Percentiles rank a stretch among this genome's conserved stretches.
These are phyloP conservation scores for Drosophila subsilvestris DNA, from an alignment of 2,888 invertebrate genomes.

Conservation along the genomic window DNA sequence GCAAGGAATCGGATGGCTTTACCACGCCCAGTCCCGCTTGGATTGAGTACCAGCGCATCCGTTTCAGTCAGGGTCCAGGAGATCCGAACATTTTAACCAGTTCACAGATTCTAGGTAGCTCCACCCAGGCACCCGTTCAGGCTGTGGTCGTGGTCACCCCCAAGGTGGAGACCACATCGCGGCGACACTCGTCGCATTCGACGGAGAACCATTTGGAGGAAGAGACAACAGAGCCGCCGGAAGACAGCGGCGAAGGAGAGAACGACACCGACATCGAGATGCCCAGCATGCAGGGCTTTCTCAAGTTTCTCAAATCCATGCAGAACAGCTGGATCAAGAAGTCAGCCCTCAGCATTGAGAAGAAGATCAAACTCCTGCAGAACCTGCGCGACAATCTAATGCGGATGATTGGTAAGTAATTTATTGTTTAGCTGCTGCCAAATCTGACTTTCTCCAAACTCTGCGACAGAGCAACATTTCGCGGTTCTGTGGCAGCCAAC, in stretches of 20 bases:
- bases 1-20: slow-evolving; percentile 40
- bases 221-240: slow-evolving; percentile 31
- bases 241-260: slow-evolving; percentile 8
- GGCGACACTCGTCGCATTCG: slow-evolving; percentile 49
- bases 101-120: slow-evolving; percentile 55
- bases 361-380: slow-evolving; percentile 81
- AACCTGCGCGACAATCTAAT: slow-evolving; percentile 85
- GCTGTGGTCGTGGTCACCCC: slow-evolving; percentile 49
- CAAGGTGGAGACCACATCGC: slow-evolving; percentile 68
- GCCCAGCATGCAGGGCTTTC: slow-evolving; percentile 80
- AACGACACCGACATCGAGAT: slow-evolving; percentile 47
- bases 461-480: slow-evolving; percentile 84
- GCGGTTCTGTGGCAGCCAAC: slow-evolving; percentile 84
- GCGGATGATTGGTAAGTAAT: slow-evolving; percentile 86
- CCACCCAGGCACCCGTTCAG: slow-evolving; percentile 17
- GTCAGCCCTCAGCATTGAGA: slow-evolving; percentile 75
- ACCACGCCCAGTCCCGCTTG: slow-evolving; percentile 80
- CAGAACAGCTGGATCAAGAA: slow-evolving; percentile 79
- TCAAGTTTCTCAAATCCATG: slow-evolving; percentile 80
- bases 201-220: slow-evolving; percentile 24
- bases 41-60: slow-evolving; percentile 82
- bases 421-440: neutral
- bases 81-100: slow-evolving; percentile 50
- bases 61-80: slow-evolving; percentile 64
- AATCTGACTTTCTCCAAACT: slow-evolving; percentile 1